Base-by-base conservation (phyloP, 2,888 invertebrate species). In the Cephus rjabovi region DNA sequence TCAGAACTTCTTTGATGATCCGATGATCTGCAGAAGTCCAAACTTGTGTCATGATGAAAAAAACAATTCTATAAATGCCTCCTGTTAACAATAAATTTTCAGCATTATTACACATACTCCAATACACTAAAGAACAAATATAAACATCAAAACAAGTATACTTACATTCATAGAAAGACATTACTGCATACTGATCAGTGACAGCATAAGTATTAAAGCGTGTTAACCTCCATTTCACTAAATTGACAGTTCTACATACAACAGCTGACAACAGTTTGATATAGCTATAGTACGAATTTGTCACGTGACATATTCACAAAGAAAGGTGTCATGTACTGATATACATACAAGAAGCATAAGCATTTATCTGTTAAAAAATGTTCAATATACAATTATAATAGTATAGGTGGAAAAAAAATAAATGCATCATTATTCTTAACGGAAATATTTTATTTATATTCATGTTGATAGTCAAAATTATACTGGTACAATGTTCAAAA, bases 1-100 rank as follows among this genome's bases (percentile, higher is more conserved):
- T 75, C n/a, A 90, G 74, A 3, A 90, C 78, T 34, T 85, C 84
- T 76, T 90, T 90, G 71, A 76, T 83, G 1, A 90, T 82, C 9
- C 80, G 79, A 71, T 84, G 84, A 76, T 89, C 87, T 12, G 71
- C 15, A 4, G 80, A 80, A 40, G 74, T 35, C 80, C 77, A 81
- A 73, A 69, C 34, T n/a, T 34, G 37, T 23, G 74, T 37, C 74
- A 74, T 74, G 11, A 74, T 35, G 31, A 2, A 23, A 56, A 15
- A 56, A 23, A 56, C 30, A 23, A 23, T 56, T 56, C 9, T 23
- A 56, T 4, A 56, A 56, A 23, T 56, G 9, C 23, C 9, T 56
- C 56, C 56, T 56, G 23, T 56, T 56, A 56, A 56, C 23, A 23
- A 56, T 56, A 56, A 56, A 56, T 56, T 56, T 56, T 56, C 2